Evolutionary conservation across 2,113 vertebrate species (phyloP).

Genomic region (Psittacula cyanocephala): DNA sequence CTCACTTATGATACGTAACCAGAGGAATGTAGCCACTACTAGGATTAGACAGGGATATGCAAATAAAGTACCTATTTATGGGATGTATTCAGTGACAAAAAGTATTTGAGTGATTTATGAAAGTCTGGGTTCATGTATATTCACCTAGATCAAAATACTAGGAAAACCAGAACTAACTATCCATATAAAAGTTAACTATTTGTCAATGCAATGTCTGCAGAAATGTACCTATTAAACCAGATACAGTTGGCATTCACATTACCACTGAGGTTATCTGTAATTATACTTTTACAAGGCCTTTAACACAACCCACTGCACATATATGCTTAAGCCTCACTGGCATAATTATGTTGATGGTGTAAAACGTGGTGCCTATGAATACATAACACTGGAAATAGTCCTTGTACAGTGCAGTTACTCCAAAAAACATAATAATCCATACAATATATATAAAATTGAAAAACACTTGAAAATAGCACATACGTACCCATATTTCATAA

Average conservation of each 20-base stretch:
- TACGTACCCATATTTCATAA: not conserved
- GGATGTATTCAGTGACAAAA: not conserved
- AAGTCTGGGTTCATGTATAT: not conserved
- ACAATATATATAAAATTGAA: not conserved
- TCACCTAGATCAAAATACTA: not conserved
- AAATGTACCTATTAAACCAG: not conserved
- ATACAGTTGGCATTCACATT: not conserved
- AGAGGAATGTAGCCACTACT: not conserved
- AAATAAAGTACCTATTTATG: not conserved
- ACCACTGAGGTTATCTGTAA: not conserved
- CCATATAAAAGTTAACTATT: not conserved
- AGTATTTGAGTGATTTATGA: not conserved
- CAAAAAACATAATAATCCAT: not conserved
- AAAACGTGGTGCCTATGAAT: not conserved
- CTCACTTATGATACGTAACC: not conserved
- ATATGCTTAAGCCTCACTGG: not conserved
- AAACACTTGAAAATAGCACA: not conserved
- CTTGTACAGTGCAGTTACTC: not conserved
- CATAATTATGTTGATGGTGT: not conserved
- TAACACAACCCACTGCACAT: not conserved
- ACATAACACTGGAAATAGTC: not conserved
- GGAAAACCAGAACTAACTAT: not conserved
- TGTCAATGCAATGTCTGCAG: rapidly evolving
- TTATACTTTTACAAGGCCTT: not conserved
- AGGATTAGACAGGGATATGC: not conserved